Evolutionary conservation across 2,113 vertebrate species (phyloP).

Genomic region (Pelecanoides urinatrix): DNA sequence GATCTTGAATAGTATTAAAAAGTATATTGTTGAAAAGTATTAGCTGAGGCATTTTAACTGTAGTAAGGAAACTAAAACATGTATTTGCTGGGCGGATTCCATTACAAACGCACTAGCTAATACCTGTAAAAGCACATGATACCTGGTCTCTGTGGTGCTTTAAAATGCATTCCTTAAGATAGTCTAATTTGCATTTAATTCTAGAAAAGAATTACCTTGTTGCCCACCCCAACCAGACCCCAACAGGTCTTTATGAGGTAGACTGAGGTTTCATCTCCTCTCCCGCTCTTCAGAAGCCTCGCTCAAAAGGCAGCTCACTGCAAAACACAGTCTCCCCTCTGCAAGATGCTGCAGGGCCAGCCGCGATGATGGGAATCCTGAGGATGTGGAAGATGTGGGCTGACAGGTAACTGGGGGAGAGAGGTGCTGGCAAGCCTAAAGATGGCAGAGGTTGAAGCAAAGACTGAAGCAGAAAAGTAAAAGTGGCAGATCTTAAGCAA

Average conservation of each 20-base stretch:
- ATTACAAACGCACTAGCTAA: background rate
- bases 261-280: background rate
- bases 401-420: background rate
- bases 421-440: background rate
- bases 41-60: background rate
- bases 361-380: background rate
- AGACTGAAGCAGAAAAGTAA: background rate
- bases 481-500: background rate
- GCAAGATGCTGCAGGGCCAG: background rate
- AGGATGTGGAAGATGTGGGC: background rate
- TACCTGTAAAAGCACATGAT: background rate
- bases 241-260: background rate
- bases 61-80: background rate
- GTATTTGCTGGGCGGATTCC: background rate
- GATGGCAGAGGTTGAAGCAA: background rate
- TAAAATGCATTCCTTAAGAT: background rate
- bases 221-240: background rate
- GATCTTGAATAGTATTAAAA: background rate
- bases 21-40: background rate
- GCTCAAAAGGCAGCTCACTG: background rate
- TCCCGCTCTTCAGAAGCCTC: background rate
- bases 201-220: background rate
- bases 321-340: background rate
- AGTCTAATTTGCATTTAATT: background rate
- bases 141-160: background rate